Base-by-base conservation (phyloP, 2,113 vertebrate species). In the Mesitornis unicolor region DNA sequence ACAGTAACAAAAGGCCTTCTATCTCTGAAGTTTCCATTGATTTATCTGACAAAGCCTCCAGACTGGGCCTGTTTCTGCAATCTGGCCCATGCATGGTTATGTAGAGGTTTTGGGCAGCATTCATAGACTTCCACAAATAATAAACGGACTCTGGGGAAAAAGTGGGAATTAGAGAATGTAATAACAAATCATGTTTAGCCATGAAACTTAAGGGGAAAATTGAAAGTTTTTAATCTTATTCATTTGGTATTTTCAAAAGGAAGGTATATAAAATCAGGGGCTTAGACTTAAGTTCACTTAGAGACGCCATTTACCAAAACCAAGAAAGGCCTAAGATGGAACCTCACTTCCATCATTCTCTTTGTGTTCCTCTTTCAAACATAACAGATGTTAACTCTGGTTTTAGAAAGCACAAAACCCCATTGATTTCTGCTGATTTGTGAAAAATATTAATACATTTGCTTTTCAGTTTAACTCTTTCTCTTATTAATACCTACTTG, bases 311-410 rank as follows among this genome's bases (percentile, higher is more conserved):
- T 83, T 80, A 51, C 5, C 22, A 83, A 90, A 87, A 8, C 7
- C 13, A 65, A 56, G 6, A 65, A 88, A 14, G 2, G 2, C 28
- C 13, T 13, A 59, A 59, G 16, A 59, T 9, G 10, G 12, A 35
- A 45, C 13, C 1, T 59, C 1, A 33, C 29, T 64, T 81, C n/a
- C 1, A 1, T 63, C 28, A 42, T 57, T 2, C 2, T 61, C 13
- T 67, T 63, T 8, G 12, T 59, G 6, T 9, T 79, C 25, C 11
- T 38, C 16, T 90, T 84, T 76, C 31, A 89, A 53, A 75, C 28
- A 47, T 61, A 53, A 53, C 4, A 56, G 14, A 15, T 9, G 1
- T 42, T 51, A 71, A 24, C 6, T 83, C 6, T n/a, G 18, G 15
- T 77, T 73, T 79, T 14, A 56, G 19, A 79, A 75, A 31, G 15